Conservation (phyloP, 2,888 invertebrate genomes). For the Leucophenga maculata region DNA sequence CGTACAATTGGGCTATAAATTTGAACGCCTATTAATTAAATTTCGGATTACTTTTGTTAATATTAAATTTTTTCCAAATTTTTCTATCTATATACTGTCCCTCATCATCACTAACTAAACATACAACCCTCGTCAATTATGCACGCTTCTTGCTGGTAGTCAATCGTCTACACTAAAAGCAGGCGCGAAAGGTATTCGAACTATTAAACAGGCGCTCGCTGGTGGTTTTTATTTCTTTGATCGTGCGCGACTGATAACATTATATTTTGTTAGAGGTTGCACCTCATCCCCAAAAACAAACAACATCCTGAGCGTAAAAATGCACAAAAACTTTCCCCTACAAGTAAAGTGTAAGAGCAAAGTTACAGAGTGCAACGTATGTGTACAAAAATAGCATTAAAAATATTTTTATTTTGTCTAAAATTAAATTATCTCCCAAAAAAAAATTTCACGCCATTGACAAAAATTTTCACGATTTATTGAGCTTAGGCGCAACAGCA, state of each 20-base stretch:
- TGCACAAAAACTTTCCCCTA: slow-evolving; percentile 4
- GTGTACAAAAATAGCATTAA: slow-evolving; percentile 4
- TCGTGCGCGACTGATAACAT: slow-evolving; percentile 17
- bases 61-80: too few species aligned
- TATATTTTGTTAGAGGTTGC: slow-evolving; percentile 10
- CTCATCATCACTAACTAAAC: not conserved
- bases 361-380: not conserved
- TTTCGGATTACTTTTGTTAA: too few species aligned
- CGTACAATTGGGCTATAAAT: too few species aligned
- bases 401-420: slow-evolving; percentile 42
- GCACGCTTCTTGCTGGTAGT: not conserved
- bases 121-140: not conserved
- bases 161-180: not conserved
- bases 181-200: not conserved
- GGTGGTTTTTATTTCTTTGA: slow-evolving; percentile 12
- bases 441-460: slow-evolving; percentile 37
- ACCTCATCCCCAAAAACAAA: not conserved
- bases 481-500: not conserved
- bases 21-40: too few species aligned
- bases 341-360: not conserved
- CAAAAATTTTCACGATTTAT: slow-evolving; percentile 46
- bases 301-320: slow-evolving; percentile 1
- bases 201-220: not conserved
- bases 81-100: too few species aligned
- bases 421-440: slow-evolving; percentile 53